Base-by-base conservation (phyloP, 1,140 invertebrate genomes). In the Macrosteles quadrilineatus region DNA sequence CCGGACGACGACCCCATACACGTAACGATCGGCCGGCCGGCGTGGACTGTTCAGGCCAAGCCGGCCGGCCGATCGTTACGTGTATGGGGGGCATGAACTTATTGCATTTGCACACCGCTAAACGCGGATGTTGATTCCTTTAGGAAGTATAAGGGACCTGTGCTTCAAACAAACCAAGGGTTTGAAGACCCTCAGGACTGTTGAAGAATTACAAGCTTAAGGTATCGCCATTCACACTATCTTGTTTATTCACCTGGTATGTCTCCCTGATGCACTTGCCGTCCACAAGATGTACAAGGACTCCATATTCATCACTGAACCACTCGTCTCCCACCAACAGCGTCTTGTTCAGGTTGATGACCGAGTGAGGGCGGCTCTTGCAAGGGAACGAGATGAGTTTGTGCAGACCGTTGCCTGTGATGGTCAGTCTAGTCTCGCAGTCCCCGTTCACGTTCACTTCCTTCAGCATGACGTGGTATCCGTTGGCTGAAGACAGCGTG, bases 261-360 rank as follows among this genome's bases (percentile, higher is more conserved):
- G n/a, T 3, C n/a, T 50, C 47, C 47, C 21, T 4, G 14, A 21
- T 19, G n/a, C 47, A 50, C 14, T 17, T 19, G 21, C 47, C 47
- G 21, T 21, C 47, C 4, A 19, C 4, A 4, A 50, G 21, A n/a
- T 21, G 47, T n/a, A 50, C 47, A 50, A 50, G 47, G 47, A 50
- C 21, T 6, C 47, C 47, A 19, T 17, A 21, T 4, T 17, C 47
- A n/a, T 50, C 47, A 19, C 14, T 50, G 47, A 50, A 50, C 14
- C 21, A 50, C n/a, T 50, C 47, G 47, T 50, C 47, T 19, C 47
- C 47, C 47, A 50, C 47, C 6, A 50, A n/a, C 47, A 50, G 47
- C n/a, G 47, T 50, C n/a, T 50, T 50, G 47, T 50, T 50, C 4
- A 50, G 47, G 21, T 50, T 50, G 4, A 50, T 50, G n/a, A 50